These are phyloP conservation scores for Tridacna gigas DNA, from an alignment of 2,888 invertebrate species.

Conservation along the genomic window DNA sequence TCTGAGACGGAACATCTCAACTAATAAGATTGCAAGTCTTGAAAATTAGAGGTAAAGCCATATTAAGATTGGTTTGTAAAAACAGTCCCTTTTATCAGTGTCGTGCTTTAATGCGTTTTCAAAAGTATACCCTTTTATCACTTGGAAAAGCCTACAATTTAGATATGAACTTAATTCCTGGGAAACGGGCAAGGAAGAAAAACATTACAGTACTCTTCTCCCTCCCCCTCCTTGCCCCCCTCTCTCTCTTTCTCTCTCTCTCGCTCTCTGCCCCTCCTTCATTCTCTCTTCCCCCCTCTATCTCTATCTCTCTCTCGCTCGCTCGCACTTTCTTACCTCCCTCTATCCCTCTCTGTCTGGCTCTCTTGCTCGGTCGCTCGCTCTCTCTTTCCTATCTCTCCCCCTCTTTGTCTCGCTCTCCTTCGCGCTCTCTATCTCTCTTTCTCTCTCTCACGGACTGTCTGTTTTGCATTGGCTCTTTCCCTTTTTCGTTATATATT, in stretches of 20 bases:
- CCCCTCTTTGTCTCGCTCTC: neutral
- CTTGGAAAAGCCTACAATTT: too few relatives aligned
- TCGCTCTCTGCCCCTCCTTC: neutral
- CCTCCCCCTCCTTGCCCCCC: neutral
- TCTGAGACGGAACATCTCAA: too few relatives aligned
- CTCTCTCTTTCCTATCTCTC: neutral
- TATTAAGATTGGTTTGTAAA: too few relatives aligned
- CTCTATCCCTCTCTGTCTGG: neutral
- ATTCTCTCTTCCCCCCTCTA: neutral
- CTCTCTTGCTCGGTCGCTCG: neutral
- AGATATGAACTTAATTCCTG: too few relatives aligned
- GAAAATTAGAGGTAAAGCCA: too few relatives aligned
- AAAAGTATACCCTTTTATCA: too few relatives aligned
- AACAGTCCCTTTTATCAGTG: too few relatives aligned
- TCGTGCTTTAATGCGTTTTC: too few relatives aligned
- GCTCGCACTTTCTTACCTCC: neutral
- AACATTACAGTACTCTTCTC: neutral
- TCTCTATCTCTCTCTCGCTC: neutral
- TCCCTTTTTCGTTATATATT: too few relatives aligned
- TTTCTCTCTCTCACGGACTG: constrained; percentile 32
- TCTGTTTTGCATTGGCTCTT: neutral
- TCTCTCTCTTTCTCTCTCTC: neutral
- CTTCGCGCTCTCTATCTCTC: neutral
- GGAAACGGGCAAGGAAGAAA: too few relatives aligned
- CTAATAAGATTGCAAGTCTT: too few relatives aligned